Evolutionary conservation across 2,113 vertebrate species (phyloP), one percentile per base, ranked within the genome.

Genomic region (Brevimyrus niger): DNA sequence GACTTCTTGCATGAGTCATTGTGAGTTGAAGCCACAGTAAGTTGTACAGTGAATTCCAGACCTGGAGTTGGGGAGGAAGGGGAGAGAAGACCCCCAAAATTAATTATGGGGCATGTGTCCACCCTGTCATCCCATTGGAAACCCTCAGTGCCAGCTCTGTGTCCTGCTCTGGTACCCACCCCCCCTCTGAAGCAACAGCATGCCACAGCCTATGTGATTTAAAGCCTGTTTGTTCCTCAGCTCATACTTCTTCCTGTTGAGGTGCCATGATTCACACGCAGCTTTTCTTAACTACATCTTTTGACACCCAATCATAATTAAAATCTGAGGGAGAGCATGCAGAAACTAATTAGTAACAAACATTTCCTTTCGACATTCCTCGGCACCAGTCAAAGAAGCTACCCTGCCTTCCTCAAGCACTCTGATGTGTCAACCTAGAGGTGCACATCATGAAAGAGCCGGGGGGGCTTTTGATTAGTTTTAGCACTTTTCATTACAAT

Each of bases 291-390:
- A 94, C 92, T 89, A 91, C 92, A 89, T 92, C 90, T 55, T 89
- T 91, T 89, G 90, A 93, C 91, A 92, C 93, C 94, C 93, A 93
- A 95, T 95, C 93, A 94, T 95, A 95, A 95, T 95, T 94, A 94
- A 94, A 94, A 95, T 94, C 94, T 94, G 93, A 90, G 91, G 91
- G 92, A 92, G 48, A 92, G 91, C 93, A 91, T 61, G 42, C 55
- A 73, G 89, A 48, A 90, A 92, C 92, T 94, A 94, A 95, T 95
- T 95, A 93, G 92, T 89, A 88, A 92, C 91, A 93, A 92, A 91
- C 88, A 91, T 55, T 90, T 90, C 91, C 44, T 86, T 90, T 55
- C 35, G 50, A 69, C 47, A 27, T 86, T 88, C 55, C 89, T 91
- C 90, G 58, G 89, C 86, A 50, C 87, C 21, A 86, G 90, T 88